Evolutionary conservation across 2,888 invertebrate genomes (phyloP).

Genomic region (Eilema depressum): DNA sequence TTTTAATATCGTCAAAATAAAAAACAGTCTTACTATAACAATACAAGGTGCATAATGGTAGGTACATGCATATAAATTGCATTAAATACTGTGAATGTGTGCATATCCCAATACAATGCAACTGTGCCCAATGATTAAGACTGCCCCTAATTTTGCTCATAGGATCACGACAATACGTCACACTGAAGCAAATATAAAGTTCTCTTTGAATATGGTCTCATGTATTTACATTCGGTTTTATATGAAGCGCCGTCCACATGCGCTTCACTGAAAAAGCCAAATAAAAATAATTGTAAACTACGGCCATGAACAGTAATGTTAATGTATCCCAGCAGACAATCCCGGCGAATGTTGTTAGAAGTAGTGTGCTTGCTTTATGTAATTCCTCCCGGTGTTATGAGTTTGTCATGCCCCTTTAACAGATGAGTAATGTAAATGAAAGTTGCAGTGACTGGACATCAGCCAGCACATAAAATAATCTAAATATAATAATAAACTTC

Average conservation of each 20-base stretch:
- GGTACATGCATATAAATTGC: slow-evolving; percentile 66
- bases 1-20: slow-evolving; percentile 24
- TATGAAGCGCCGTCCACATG: slow-evolving; percentile 78
- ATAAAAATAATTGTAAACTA: slow-evolving; percentile 66
- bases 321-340: slow-evolving; percentile 47
- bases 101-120: slow-evolving; percentile 85
- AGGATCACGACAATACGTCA: slow-evolving; percentile 81
- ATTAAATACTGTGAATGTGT: slow-evolving; percentile 71
- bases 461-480: slow-evolving; percentile 58
- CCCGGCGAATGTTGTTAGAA: slow-evolving; percentile 56
- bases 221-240: slow-evolving; percentile 78
- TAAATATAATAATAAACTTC: slow-evolving; percentile 64
- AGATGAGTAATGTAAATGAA: slow-evolving; percentile 69
- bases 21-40: slow-evolving; percentile 38
- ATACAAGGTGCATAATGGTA: slow-evolving; percentile 54
- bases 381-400: slow-evolving; percentile 61
- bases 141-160: slow-evolving; percentile 70
- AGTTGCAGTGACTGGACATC: slow-evolving; percentile 60
- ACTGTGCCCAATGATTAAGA: slow-evolving; percentile 85
- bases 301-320: slow-evolving; percentile 61
- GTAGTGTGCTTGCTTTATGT: slow-evolving; percentile 63
- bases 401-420: slow-evolving; percentile 65
- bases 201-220: slow-evolving; percentile 64
- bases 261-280: slow-evolving; percentile 80
- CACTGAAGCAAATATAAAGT: slow-evolving; percentile 84